Conservation (phyloP, 1,140 invertebrate genomes). For the Drosophila varians region DNA sequence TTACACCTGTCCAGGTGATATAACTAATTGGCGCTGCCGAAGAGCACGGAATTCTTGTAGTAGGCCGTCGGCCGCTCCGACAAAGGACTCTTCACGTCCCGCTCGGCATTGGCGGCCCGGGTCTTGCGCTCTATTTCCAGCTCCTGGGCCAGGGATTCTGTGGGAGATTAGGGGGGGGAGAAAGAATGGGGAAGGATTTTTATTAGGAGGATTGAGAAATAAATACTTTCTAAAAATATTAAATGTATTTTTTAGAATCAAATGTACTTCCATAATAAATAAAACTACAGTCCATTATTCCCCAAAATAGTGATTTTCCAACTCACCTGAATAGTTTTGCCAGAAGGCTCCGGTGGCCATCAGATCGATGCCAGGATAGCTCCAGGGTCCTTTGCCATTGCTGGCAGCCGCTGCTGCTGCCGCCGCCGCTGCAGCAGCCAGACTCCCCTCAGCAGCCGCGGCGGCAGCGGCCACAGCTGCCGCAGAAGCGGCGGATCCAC, state of each 20-base stretch:
- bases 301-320: not conserved
- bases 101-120: slow-evolving; percentile 90
- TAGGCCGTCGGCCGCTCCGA: slow-evolving; percentile 90
- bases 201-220: no score
- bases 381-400: slow-evolving; percentile 85
- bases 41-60: slow-evolving; percentile 94
- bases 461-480: slow-evolving; percentile 47
- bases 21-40: slow-evolving; percentile 91
- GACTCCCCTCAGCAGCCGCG: slow-evolving; percentile 83
- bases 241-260: no score
- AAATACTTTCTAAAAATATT: no score
- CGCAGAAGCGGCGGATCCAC: slow-evolving; percentile 13
- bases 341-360: slow-evolving; percentile 92
- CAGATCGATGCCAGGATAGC: slow-evolving; percentile 89
- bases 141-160: slow-evolving; percentile 93
- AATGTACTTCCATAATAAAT: no score
- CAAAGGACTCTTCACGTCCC: slow-evolving; percentile 92
- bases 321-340: slow-evolving; percentile 94
- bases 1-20: slow-evolving; percentile 15
- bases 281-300: no score
- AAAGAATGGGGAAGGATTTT: not conserved
- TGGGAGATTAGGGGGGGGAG: slow-evolving; percentile 27
- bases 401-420: slow-evolving; percentile 75
- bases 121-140: slow-evolving; percentile 93
- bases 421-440: slow-evolving; percentile 75